These are phyloP conservation scores for Saccopteryx leptura DNA, from an alignment of 2,113 vertebrate species.

Conservation along the genomic window DNA sequence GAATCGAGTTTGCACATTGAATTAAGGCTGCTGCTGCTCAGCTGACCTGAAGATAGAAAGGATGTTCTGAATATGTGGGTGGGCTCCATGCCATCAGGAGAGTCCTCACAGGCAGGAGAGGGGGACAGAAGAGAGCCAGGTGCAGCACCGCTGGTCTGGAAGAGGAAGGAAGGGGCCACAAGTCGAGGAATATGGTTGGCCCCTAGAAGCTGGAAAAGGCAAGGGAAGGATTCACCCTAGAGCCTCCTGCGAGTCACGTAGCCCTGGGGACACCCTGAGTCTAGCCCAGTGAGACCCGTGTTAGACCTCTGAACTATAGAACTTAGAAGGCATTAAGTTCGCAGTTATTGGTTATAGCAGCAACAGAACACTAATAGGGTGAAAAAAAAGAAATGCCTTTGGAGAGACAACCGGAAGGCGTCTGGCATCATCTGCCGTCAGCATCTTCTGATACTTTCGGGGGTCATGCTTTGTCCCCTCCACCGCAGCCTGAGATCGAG, in stretches of 20 bases:
- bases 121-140: neutral
- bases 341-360: neutral
- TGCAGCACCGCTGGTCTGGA: rapidly evolving
- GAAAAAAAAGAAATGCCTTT: neutral
- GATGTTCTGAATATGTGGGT: neutral
- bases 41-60: neutral
- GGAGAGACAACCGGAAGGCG: neutral
- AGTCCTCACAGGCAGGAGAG: neutral
- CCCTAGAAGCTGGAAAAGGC: neutral
- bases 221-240: neutral
- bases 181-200: rapidly evolving
- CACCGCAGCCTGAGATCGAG: neutral
- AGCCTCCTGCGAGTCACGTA: neutral
- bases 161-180: neutral
- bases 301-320: neutral
- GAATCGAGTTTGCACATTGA: neutral
- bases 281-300: neutral
- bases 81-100: neutral
- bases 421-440: rapidly evolving
- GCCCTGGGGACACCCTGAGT: neutral
- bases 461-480: neutral
- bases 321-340: neutral
- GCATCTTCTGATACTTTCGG: neutral
- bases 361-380: neutral
- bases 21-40: neutral